Evolutionary conservation across 37 sponge, comb jelly and placozoan genomes (phyloP), one percentile per base, ranked within the genome.

Genomic region (Halichondria panicea): DNA sequence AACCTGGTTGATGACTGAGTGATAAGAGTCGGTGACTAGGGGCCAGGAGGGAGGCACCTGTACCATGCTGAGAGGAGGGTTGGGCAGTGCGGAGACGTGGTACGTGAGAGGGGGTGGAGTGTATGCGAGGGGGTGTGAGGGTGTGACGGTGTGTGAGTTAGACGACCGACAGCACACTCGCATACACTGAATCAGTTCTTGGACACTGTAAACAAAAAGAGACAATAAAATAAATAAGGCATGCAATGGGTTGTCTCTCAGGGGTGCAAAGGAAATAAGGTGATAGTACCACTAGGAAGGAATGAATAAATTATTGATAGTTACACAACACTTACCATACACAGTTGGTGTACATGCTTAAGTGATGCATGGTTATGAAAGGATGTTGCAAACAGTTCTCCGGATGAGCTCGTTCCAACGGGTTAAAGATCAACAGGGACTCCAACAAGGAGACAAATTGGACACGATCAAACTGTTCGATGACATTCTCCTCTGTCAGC

Each of bases 321-420:
- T 11, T 31, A 6, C 34, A 4, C 4, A 50, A 2, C 3, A 70
- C 70, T 70, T 21, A 84, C 84, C 62, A 27, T 22, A 36, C 58
- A 36, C 25, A 24, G 55, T 68, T 38, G 38, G 90, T 76, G 60
- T 90, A 86, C 44, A 55, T 45, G 5, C 81, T 71, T n/a, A 96
- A 64, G 36, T 96, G 96, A 46, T 85, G 80, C 89, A 92, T 89
- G 25, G 93, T 96, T 40, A 96, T 78, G 67, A 96, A 96, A 18
- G 94, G 87, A 12, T 78, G 78, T 15, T 83, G 86, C 24, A 92
- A 68, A 31, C 81, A 87, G 33, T 70, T 63, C 0, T 27, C 28
- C 0, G 96, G 96, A 15, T 73, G 42, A 18, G 46, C 37, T 35
- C 96, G 74, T 0, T 50, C 32, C 0, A 15, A 13, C 42, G 97